These are phyloP conservation scores for Arenicola marina DNA, from an alignment of 2,888 invertebrate genomes.

Conservation along the genomic window DNA sequence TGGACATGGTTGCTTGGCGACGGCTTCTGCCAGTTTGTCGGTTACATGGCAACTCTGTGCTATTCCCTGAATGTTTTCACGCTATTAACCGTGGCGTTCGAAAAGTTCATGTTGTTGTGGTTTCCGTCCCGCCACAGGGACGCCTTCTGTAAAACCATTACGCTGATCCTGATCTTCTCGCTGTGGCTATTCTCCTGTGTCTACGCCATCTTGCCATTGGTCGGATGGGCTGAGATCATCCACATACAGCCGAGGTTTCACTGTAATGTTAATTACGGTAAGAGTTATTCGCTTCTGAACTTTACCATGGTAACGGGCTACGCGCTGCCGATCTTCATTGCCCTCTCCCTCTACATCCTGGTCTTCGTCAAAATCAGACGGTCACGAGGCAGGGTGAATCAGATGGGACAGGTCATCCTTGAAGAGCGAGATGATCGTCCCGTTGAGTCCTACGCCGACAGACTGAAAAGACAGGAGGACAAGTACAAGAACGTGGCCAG, in stretches of 20 bases:
- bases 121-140: constrained; percentile 41
- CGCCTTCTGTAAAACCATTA: constrained; percentile 35
- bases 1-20: constrained; percentile 34
- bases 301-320: constrained; percentile 38
- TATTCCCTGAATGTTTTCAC: constrained; percentile 38
- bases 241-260: constrained; percentile 39
- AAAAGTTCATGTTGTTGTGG: constrained; percentile 36
- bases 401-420: constrained; percentile 34
- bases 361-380: constrained; percentile 30
- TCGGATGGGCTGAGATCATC: constrained; percentile 38
- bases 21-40: constrained; percentile 37
- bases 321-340: constrained; percentile 35
- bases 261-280: constrained; percentile 37
- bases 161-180: constrained; percentile 31
- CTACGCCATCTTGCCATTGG: constrained; percentile 38
- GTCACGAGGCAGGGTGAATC: constrained; percentile 23
- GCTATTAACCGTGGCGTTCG: constrained; percentile 36
- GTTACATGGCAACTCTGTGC: constrained; percentile 35
- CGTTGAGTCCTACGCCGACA: constrained; percentile 39
- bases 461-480: constrained; percentile 34
- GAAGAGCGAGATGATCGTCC: constrained; percentile 30
- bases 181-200: constrained; percentile 38
- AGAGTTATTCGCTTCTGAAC: constrained; percentile 36
- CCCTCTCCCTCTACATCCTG: constrained; percentile 30
- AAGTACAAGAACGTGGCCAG: constrained; percentile 37